A percentile compares a stretch with the other conserved stretches of the same genome.
phyloP scores from a whole-genome alignment of 2,888 invertebrate genomes.

The Falcaria lacertinaria region DNA sequence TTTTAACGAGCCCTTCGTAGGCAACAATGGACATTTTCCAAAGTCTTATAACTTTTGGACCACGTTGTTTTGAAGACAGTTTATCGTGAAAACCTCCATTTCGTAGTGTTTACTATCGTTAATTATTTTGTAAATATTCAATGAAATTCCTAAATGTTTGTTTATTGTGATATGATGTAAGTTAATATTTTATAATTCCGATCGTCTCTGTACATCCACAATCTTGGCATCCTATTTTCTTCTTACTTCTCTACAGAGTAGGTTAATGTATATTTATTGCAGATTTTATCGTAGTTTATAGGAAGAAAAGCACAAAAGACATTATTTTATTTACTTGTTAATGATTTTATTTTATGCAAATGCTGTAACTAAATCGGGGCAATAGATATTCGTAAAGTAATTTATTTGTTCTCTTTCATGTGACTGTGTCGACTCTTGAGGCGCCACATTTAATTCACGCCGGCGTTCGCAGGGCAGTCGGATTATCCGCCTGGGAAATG shows the following conservation, averaged over 20 bases:
- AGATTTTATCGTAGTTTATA: constrained; percentile 53
- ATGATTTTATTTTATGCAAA: constrained; percentile 56
- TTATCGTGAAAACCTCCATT: constrained; percentile 68
- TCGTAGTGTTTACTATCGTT: constrained; percentile 71
- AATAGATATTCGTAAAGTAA: constrained; percentile 32
- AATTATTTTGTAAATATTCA: constrained; percentile 71
- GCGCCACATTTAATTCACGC: neutral
- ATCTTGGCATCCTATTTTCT: constrained; percentile 36
- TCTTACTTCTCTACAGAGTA: constrained; percentile 44
- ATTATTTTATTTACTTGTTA: constrained; percentile 60
- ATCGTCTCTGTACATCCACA: constrained; percentile 35
- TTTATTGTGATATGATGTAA: constrained; percentile 40
- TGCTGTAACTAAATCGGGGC: constrained; percentile 39
- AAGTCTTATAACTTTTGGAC: constrained; percentile 57
- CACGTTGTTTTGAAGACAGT: constrained; percentile 67
- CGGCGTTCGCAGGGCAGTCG: constrained; percentile 25
- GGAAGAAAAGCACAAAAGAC: constrained; percentile 71
- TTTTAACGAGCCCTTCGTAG: neutral
- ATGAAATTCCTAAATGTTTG: constrained; percentile 52
- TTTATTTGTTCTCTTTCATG: constrained; percentile 4
- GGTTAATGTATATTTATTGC: constrained; percentile 68
- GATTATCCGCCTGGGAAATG: constrained; percentile 51
- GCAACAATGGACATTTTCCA: constrained; percentile 32
- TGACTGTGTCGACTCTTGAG: too few species aligned
- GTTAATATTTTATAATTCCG: constrained; percentile 28